Evolutionary conservation across 2,797 vertebrate genomes (phyloP), one percentile per base, ranked within the genome.

Genomic region (Chelidonichthys spinosus): DNA sequence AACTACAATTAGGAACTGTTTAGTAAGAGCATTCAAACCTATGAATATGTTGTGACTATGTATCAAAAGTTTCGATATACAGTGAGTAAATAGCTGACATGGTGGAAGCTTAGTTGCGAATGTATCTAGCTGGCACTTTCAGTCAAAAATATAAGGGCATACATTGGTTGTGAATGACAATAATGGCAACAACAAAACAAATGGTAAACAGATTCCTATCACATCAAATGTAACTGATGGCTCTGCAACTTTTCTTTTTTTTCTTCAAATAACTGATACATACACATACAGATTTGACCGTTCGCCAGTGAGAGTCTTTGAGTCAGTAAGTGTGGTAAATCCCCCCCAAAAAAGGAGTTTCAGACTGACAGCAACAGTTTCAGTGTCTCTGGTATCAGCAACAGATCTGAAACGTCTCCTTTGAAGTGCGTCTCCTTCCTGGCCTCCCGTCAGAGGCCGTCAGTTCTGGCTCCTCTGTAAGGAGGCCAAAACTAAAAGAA

Each of bases 1-100:
- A 44, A 68, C 66, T 74, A 85, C 70, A 58, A 72, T 81, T 73
- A 74, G 64, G 73, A 81, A 68, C 52, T 59, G 81, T 84, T 87
- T 78, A 85, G 78, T 78, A 84, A 86, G 74, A 89, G 85, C 87
- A 85, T 90, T 88, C 83, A 90, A 84, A 90, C 78, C 79, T 81
- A 84, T 84, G 81, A 85, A 87, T 87, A 92, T 85, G 88, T 79
- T 74, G 86, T 75, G 88, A 86, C 79, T 87, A 92, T 85, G 87
- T 84, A 90, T 91, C 82, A 87, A 91, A 91, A 82, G 73, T 70
- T 25, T 90, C 1, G 42, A 84, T 89, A 90, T 86, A 90, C 84
- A 87, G 81, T 79, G 87, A 91, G 79, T 90, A 90, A 83, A 90
- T 90, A 90, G 87, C 79, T 17, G 76, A 88, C 86, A 64, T 9